phyloP scores from a whole-genome alignment of 2,113 vertebrate species.

The Chascanopsetta lugubris region DNA sequence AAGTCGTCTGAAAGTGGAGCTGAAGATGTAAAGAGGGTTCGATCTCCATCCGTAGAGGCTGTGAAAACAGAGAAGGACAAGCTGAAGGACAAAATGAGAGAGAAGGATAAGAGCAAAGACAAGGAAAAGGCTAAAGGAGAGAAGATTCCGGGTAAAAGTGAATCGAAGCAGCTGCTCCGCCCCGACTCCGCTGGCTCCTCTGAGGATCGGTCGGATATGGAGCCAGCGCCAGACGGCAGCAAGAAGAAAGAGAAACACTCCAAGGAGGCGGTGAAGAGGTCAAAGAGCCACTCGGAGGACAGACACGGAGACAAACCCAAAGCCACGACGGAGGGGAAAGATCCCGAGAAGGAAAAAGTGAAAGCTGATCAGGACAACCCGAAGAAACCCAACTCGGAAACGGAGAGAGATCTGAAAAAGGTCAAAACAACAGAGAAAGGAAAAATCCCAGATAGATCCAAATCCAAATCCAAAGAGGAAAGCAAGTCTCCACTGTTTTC shows the following conservation, averaged over 20 bases:
- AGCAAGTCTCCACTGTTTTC: conserved; percentile 71
- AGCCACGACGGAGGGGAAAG: conserved; percentile 83
- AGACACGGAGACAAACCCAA: conserved; percentile 83
- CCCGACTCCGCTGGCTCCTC: conserved; percentile 82
- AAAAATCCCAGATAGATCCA: conserved; percentile 81
- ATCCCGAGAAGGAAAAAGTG: conserved; percentile 80
- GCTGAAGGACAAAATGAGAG: conserved; percentile 77
- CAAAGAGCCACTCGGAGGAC: conserved; percentile 86
- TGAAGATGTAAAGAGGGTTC: conserved; percentile 86
- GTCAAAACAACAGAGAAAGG: conserved; percentile 84
- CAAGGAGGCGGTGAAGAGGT: conserved; percentile 84
- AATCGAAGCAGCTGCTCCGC: conserved; percentile 83
- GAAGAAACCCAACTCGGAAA: conserved; percentile 78
- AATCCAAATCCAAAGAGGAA: conserved; percentile 84
- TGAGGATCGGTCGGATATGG: conserved; percentile 87
- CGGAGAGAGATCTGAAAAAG: conserved; percentile 83
- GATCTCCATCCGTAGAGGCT: conserved; percentile 73
- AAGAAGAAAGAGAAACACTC: conserved; percentile 83
- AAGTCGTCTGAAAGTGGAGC: conserved; percentile 76
- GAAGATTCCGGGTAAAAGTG: conserved; percentile 78
- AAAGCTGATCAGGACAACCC: conserved; percentile 80
- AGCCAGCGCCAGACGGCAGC: conserved; percentile 78
- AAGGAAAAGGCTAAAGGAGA: conserved; percentile 83
- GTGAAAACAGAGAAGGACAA: conserved; percentile 78
- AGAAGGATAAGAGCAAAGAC: conserved; percentile 76